Evolutionary conservation across 2,113 vertebrate genomes (phyloP).

Genomic region (Nibea albiflora): DNA sequence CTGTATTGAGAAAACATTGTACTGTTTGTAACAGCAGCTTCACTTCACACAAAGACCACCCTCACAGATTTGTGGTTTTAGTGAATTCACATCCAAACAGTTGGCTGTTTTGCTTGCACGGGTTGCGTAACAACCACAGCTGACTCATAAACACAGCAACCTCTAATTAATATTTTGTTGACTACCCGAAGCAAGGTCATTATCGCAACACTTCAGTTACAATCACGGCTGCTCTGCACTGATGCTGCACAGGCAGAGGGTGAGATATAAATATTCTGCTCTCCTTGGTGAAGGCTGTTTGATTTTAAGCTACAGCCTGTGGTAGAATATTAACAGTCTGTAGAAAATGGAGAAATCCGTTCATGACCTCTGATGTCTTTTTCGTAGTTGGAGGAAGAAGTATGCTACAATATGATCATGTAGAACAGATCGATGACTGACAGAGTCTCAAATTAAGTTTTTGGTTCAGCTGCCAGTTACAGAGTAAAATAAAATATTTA

Average conservation of each 20-base stretch:
- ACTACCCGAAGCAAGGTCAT: slow-evolving; percentile 76
- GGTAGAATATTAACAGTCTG: slow-evolving; percentile 53
- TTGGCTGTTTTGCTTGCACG: slow-evolving; percentile 27
- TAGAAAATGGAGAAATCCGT: slow-evolving; percentile 35
- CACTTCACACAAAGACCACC: slow-evolving; percentile 10
- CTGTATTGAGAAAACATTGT: slow-evolving; percentile 33
- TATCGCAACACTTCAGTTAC: slow-evolving; percentile 68
- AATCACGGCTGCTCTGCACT: slow-evolving; percentile 61
- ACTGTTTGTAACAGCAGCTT: slow-evolving; percentile 11
- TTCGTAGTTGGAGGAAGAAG: slow-evolving; percentile 11
- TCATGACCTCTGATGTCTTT: slow-evolving; percentile 53
- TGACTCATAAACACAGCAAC: slow-evolving; percentile 74
- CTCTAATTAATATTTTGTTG: slow-evolving; percentile 78
- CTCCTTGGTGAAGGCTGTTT: slow-evolving; percentile 46
- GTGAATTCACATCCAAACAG: slow-evolving; percentile 48
- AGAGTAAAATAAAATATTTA: slow-evolving; percentile 52
- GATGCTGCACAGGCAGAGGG: slow-evolving; percentile 49
- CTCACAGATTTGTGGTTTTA: slow-evolving; percentile 23
- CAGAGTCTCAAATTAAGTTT: slow-evolving; percentile 40
- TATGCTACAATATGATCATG: slow-evolving; percentile 9
- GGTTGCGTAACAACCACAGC: slow-evolving; percentile 68
- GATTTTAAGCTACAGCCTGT: slow-evolving; percentile 46
- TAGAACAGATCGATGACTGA: slow-evolving; percentile 34
- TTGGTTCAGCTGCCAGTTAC: slow-evolving; percentile 26
- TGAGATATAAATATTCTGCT: slow-evolving; percentile 61